A percentile compares a stretch with the other conserved stretches of the same genome.
Conservation (phyloP, 2,888 invertebrate species). For the Trissonchulus sp. region DNA sequence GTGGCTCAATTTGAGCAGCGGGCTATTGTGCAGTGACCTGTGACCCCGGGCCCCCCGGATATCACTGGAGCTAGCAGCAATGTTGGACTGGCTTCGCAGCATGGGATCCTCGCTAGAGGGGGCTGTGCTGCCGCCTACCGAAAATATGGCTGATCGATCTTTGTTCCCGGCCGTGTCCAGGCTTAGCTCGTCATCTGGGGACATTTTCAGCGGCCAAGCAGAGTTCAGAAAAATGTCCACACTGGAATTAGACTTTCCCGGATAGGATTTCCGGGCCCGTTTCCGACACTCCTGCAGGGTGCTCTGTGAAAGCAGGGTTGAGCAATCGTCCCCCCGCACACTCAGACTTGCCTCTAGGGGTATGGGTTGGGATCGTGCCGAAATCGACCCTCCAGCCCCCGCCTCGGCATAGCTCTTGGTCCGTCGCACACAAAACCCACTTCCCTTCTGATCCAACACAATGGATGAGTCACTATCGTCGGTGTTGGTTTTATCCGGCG, state of each 20-base stretch:
- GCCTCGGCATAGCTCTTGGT: background rate
- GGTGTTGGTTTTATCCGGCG: too few species aligned
- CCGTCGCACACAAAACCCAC: background rate
- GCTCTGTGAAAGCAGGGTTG: conserved; percentile 24
- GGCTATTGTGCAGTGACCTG: background rate
- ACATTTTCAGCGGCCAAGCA: background rate
- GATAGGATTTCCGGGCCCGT: conserved; percentile 38
- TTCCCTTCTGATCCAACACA: too few species aligned
- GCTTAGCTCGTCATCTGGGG: too few species aligned
- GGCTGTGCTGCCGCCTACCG: background rate
- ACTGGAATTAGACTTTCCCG: conserved; percentile 35
- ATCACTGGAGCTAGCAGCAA: background rate
- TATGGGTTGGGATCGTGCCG: conserved; percentile 1
- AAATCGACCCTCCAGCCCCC: background rate
- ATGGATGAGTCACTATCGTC: too few species aligned
- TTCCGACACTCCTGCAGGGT: conserved; percentile 31
- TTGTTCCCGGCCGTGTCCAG: too few species aligned
- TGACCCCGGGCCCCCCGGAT: too few species aligned
- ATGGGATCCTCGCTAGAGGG: background rate
- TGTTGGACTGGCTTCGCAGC: background rate
- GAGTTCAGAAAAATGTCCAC: conserved; percentile 36
- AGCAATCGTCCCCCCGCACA: background rate
- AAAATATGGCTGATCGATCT: too few species aligned
- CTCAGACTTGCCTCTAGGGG: background rate
- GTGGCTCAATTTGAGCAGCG: background rate